Conservation (phyloP, 1,140 invertebrate species). For the Meloidogyne exigua region DNA sequence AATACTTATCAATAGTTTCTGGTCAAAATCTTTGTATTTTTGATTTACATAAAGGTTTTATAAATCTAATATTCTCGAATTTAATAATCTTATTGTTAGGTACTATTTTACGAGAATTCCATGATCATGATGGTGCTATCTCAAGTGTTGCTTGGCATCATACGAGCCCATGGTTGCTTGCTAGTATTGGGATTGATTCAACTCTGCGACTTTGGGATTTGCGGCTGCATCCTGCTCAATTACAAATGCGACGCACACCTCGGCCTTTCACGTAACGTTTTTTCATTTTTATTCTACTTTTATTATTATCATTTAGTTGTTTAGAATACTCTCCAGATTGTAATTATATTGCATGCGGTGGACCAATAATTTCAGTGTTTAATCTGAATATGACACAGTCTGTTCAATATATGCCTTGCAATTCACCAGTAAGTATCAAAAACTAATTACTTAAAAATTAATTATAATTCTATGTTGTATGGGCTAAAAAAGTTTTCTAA, state of each 20-base stretch:
- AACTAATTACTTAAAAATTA: too few species aligned
- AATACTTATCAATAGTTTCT: constrained; percentile 25
- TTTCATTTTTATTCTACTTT: background rate
- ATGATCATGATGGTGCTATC: constrained; percentile 28
- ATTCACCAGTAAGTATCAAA: constrained; percentile 26
- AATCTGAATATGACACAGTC: constrained; percentile 29
- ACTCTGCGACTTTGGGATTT: constrained; percentile 35
- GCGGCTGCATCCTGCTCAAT: constrained; percentile 34
- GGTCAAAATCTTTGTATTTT: constrained; percentile 18
- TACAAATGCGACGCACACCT: constrained; percentile 25
- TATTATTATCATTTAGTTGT: background rate
- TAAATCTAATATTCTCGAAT: background rate
- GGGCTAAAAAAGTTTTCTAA: too few species aligned
- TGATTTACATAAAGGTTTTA: constrained; percentile 32
- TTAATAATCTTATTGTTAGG: background rate
- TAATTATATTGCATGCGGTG: constrained; percentile 35
- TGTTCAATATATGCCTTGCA: constrained; percentile 32
- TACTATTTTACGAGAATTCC: constrained; percentile 29
- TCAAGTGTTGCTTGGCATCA: constrained; percentile 32
- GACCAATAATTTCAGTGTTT: constrained; percentile 31
- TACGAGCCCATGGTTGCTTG: constrained; percentile 25
- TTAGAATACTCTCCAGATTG: constrained; percentile 37
- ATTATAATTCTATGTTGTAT: too few species aligned
- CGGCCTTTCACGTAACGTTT: constrained; percentile 6
- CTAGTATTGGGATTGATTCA: constrained; percentile 21